A percentile compares a stretch with the other conserved stretches of the same genome.
phyloP scores from a whole-genome alignment of 2,888 invertebrate species.

The Antheraea assamensis region DNA sequence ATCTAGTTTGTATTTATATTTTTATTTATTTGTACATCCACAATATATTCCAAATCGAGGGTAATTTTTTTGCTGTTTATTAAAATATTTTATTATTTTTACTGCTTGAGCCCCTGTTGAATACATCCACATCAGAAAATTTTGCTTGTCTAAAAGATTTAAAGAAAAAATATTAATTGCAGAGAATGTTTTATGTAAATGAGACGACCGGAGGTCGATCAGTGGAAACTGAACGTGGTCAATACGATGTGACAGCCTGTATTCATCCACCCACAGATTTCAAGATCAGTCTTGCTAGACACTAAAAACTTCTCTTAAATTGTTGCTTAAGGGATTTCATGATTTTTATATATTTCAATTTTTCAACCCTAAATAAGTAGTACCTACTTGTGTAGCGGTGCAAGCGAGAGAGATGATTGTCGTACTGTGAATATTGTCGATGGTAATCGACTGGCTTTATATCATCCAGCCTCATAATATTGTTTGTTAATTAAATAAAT shows the following conservation, averaged over 20 bases:
- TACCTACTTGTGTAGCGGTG: neutral
- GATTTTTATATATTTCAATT: neutral
- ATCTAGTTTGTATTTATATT: too few relatives aligned
- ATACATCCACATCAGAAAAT: conserved; percentile 29
- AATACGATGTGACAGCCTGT: conserved; percentile 54
- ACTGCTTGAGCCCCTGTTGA: conserved; percentile 31
- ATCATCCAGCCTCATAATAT: too few relatives aligned
- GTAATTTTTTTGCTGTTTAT: neutral
- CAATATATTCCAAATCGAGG: too few relatives aligned
- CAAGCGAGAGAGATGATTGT: neutral
- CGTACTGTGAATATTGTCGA: neutral
- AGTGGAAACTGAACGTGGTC: conserved; percentile 39
- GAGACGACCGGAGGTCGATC: conserved; percentile 44
- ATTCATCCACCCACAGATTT: conserved; percentile 30
- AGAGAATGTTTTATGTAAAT: conserved; percentile 58
- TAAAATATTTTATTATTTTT: neutral
- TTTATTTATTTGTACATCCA: too few relatives aligned
- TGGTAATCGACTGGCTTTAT: neutral
- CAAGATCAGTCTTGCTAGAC: neutral
- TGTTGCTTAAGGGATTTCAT: neutral
- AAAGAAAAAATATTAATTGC: conserved; percentile 30
- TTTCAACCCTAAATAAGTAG: neutral
- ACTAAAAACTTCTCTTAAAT: neutral
- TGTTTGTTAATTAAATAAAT: too few relatives aligned
- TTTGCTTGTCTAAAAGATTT: conserved; percentile 33